Percentiles rank a stretch among this genome's conserved stretches.
phyloP scores from a whole-genome alignment of 2,888 invertebrate genomes.

The Therioaphis trifolii region DNA sequence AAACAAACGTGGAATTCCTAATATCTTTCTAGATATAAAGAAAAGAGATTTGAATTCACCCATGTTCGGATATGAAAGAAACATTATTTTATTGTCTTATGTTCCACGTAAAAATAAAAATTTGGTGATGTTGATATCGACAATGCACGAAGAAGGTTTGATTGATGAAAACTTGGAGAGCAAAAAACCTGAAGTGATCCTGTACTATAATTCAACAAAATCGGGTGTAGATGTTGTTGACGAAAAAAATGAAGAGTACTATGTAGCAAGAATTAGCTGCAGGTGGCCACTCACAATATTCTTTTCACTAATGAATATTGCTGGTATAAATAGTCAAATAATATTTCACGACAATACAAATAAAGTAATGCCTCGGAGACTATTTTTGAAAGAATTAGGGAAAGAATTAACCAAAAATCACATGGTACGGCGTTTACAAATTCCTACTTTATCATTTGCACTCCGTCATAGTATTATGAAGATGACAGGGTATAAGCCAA shows the following conservation, averaged over 20 bases:
- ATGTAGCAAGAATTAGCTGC: conserved; percentile 4
- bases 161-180: not conserved
- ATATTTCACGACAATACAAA: conserved; percentile 18
- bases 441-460: not conserved
- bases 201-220: conserved; percentile 1
- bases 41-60: not conserved
- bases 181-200: not conserved
- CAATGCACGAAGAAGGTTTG: not conserved
- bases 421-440: not conserved
- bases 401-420: conserved; percentile 34
- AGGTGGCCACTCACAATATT: conserved; percentile 27
- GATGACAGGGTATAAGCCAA: not conserved
- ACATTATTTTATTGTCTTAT: not conserved
- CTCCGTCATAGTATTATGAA: conserved; percentile 6
- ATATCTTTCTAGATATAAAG: not conserved
- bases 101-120: conserved; percentile 10
- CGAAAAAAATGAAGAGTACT: not conserved
- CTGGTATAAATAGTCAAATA: conserved; percentile 21
- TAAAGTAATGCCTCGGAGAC: not conserved
- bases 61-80: not conserved
- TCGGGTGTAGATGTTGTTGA: not conserved
- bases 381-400: conserved; percentile 4
- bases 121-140: conserved; percentile 1
- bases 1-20: not conserved
- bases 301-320: conserved; percentile 28